phyloP scores from a whole-genome alignment of 1,140 invertebrate species.

The Polypedilum vanderplanki region DNA sequence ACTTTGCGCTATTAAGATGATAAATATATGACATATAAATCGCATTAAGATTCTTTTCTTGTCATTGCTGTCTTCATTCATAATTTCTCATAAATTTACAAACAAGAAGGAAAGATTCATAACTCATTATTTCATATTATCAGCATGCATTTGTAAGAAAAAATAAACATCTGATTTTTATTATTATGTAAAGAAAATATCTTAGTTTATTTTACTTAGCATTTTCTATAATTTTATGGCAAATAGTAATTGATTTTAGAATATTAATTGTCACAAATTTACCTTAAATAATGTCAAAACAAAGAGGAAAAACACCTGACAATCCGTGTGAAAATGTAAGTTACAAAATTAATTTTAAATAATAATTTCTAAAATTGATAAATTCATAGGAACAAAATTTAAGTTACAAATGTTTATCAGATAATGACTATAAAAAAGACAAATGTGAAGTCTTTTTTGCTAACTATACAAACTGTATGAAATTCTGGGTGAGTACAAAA shows the following conservation, averaged over 20 bases:
- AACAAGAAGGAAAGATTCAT: too few relatives aligned
- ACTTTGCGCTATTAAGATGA: too few relatives aligned
- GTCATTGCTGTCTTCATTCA: too few relatives aligned
- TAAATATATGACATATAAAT: too few relatives aligned
- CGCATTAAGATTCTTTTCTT: too few relatives aligned
- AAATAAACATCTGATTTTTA: neutral
- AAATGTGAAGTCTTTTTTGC: slow-evolving; percentile 55
- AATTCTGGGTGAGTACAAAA: slow-evolving; percentile 50
- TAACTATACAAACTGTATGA: slow-evolving; percentile 58
- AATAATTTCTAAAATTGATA: neutral
- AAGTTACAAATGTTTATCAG: slow-evolving; percentile 50
- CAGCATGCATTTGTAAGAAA: too few relatives aligned
- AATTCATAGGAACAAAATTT: neutral
- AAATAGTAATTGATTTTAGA: too few relatives aligned
- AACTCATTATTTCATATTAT: too few relatives aligned
- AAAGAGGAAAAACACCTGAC: neutral
- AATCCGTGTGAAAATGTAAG: neutral
- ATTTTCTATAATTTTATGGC: too few relatives aligned
- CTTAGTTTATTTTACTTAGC: too few relatives aligned
- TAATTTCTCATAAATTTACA: too few relatives aligned
- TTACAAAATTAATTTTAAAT: neutral
- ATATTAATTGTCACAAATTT: too few relatives aligned
- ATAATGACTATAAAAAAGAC: slow-evolving; percentile 52
- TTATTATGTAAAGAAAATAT: neutral
- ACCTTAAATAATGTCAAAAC: neutral